Conservation (phyloP, 35 echinoderm and acorn worm species). For the Amphiura filiformis region DNA sequence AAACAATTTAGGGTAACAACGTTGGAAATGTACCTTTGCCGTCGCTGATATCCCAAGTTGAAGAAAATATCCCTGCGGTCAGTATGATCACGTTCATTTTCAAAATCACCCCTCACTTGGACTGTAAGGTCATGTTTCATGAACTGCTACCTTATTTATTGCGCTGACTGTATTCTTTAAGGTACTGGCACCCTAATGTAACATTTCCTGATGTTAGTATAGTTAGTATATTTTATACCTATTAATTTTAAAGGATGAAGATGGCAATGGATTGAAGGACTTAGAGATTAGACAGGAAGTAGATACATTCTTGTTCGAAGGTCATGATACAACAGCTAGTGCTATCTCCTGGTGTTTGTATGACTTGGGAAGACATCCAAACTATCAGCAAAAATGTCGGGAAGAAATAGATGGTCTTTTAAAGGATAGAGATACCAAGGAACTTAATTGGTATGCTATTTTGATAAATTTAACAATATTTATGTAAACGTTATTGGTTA, state of each 20-base stretch:
- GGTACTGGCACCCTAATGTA: too few species aligned
- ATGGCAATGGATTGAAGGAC: constrained; percentile 35
- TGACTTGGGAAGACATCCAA: constrained; percentile 17
- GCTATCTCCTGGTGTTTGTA: constrained; percentile 36
- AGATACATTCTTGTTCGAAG: constrained; percentile 52
- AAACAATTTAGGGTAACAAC: too few species aligned
- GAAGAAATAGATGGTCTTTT: constrained; percentile 13
- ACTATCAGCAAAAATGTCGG: constrained; percentile 26
- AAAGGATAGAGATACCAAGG: background rate
- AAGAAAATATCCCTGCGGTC: too few species aligned
- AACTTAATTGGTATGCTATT: constrained; percentile 7
- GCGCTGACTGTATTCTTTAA: too few species aligned
- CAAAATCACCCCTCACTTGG: too few species aligned
- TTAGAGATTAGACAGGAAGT: constrained; percentile 32
- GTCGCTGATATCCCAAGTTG: too few species aligned
- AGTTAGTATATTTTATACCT: too few species aligned
- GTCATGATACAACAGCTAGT: constrained; percentile 47
- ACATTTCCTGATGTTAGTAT: too few species aligned
- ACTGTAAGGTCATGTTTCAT: too few species aligned
- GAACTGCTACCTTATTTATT: too few species aligned
- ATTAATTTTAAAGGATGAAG: constrained; percentile 12
- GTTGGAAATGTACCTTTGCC: too few species aligned
- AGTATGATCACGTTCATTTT: too few species aligned
- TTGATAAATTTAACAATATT: background rate
- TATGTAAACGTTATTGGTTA: background rate